Base-by-base conservation (phyloP, 2,113 vertebrate genomes). In the Lasiurus borealis region DNA sequence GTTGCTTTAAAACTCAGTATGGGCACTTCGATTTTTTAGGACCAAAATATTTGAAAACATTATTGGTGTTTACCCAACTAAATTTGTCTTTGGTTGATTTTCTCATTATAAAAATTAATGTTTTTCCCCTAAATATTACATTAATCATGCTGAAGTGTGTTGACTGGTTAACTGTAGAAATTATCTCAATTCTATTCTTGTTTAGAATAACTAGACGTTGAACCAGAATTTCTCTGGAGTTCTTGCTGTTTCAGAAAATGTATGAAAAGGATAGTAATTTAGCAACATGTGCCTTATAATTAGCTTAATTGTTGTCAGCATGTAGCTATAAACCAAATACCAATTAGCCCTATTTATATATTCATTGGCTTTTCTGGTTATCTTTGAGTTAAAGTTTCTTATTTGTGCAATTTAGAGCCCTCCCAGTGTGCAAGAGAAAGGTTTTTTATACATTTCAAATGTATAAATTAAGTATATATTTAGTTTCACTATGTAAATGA, bases 281-380 rank as follows among this genome's bases (percentile, higher is more conserved):
- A 96, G 91, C 97, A 98, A 97, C 96, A 96, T 96, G 97, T 6
- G 93, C 83, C 88, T 97, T 96, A 97, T 97, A 98, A 98, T 98
- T 98, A 98, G 96, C 96, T 98, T 98, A 98, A 98, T 98, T 75
- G 76, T 96, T 98, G 96, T 95, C 98, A 98, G 97, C 97, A 96
- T 97, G 98, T 84, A 97, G 97, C 97, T 97, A 96, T 97, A 98
- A 98, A 97, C 94, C 88, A 98, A 98, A 98, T 97, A 98, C 91
- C 97, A 98, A 97, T 98, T 98, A 98, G 95, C 92, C 36, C 3
- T 96, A 93, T 96, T 97, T 96, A 92, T 95, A 91, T 96, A 97
- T 95, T 2, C 4, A 88, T 90, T 57, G 93, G 92, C 93, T 98
- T 98, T 96, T 97, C 96, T 97, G 93, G 64, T 85, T 97, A 71